Evolutionary conservation across 2,888 invertebrate genomes (phyloP).

Genomic region (Sycophila texana): DNA sequence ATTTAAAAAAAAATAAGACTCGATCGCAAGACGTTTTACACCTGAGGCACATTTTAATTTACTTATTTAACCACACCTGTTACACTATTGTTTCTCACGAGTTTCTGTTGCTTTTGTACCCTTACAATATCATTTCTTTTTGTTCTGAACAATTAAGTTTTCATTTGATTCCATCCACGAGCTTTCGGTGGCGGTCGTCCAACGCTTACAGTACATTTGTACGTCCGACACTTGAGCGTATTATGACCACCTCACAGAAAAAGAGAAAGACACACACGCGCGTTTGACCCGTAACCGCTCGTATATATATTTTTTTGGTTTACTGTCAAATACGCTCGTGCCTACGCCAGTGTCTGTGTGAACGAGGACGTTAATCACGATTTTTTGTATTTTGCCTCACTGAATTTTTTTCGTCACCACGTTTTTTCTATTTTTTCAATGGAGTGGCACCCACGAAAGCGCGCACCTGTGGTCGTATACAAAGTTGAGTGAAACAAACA

Average conservation of each 20-base stretch:
- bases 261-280: slow-evolving; percentile 37
- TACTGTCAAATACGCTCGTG: slow-evolving; percentile 41
- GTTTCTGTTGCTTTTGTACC: slow-evolving; percentile 38
- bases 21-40: slow-evolving; percentile 19
- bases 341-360: slow-evolving; percentile 49
- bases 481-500: slow-evolving; percentile 56
- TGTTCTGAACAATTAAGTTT: neutral
- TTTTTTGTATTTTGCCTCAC: slow-evolving; percentile 73
- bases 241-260: slow-evolving; percentile 25
- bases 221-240: slow-evolving; percentile 48
- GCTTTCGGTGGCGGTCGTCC: slow-evolving; percentile 73
- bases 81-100: slow-evolving; percentile 21
- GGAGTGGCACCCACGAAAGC: slow-evolving; percentile 73
- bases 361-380: slow-evolving; percentile 59
- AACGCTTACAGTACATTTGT: slow-evolving; percentile 64
- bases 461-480: slow-evolving; percentile 62
- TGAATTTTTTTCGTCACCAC: slow-evolving; percentile 54
- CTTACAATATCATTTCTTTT: slow-evolving; percentile 14
- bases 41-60: slow-evolving; percentile 8
- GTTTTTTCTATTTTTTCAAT: slow-evolving; percentile 60
- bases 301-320: slow-evolving; percentile 46
- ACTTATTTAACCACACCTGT: slow-evolving; percentile 1
- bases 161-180: slow-evolving; percentile 38
- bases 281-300: slow-evolving; percentile 15
- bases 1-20: too few species aligned